Conservation (phyloP, 2,797 vertebrate genomes). For the Pygocentrus nattereri region DNA sequence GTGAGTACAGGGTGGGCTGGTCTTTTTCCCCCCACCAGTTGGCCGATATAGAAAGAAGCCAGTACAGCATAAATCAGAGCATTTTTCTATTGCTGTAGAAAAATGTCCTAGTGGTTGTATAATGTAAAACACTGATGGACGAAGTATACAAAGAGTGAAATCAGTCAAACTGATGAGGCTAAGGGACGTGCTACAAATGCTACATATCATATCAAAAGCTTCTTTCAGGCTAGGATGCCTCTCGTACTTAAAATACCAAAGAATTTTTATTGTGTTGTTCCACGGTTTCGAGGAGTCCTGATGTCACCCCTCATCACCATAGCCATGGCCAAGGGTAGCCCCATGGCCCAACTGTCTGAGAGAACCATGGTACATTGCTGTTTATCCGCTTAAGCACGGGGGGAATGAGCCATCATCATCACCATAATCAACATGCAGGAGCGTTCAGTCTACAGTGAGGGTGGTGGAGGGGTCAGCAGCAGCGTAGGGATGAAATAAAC, state of each 20-base stretch:
- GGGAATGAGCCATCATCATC: constrained; percentile 37
- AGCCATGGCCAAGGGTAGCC: constrained; percentile 11
- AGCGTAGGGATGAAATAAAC: constrained; percentile 53
- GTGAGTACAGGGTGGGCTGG: background rate
- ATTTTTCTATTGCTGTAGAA: background rate
- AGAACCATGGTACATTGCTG: constrained; percentile 1
- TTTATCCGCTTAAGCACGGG: constrained; percentile 14
- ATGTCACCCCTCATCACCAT: background rate
- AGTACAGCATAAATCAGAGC: background rate
- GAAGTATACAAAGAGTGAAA: too few species aligned
- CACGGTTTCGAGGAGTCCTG: background rate
- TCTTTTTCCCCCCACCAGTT: too few species aligned
- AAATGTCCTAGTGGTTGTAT: too few species aligned
- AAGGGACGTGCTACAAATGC: background rate
- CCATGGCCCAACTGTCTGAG: constrained; percentile 57
- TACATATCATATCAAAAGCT: background rate
- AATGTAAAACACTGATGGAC: background rate
- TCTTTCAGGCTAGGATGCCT: background rate
- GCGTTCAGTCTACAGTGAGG: constrained; percentile 21
- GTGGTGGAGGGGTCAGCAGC: constrained; percentile 29
- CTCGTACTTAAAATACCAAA: background rate
- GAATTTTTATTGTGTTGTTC: background rate
- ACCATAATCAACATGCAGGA: constrained; percentile 6
- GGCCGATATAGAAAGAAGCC: too few species aligned
- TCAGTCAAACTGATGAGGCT: too few species aligned